phyloP scores from a whole-genome alignment of 2,888 invertebrate species.

The Zootermopsis nevadensis region DNA sequence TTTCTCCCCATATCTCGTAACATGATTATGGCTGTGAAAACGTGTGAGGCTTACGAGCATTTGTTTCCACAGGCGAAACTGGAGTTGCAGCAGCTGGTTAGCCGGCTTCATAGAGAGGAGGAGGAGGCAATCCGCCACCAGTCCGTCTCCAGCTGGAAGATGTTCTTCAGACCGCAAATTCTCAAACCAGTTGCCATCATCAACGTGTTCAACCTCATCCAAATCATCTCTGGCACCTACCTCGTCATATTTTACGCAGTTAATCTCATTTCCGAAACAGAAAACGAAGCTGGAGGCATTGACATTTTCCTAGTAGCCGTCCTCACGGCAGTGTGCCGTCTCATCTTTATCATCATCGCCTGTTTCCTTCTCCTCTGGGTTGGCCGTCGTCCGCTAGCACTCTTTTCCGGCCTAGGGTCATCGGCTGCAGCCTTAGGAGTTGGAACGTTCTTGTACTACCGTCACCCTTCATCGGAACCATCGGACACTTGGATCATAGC shows the following conservation, averaged over 20 bases:
- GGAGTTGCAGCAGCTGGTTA: slow-evolving; percentile 40
- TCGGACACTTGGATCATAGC: slow-evolving; percentile 61
- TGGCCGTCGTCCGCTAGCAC: slow-evolving; percentile 73
- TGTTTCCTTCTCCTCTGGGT: slow-evolving; percentile 74
- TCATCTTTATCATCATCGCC: slow-evolving; percentile 73
- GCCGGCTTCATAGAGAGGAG: slow-evolving; percentile 26
- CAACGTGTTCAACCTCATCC: slow-evolving; percentile 77
- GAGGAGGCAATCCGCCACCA: not conserved
- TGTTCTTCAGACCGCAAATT: slow-evolving; percentile 69
- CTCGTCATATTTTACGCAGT: slow-evolving; percentile 84
- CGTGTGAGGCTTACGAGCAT: not conserved
- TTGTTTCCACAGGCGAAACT: slow-evolving; percentile 37
- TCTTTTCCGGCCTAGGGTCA: slow-evolving; percentile 76
- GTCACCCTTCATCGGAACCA: slow-evolving; percentile 50
- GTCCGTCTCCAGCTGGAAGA: not conserved
- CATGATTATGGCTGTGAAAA: too few species aligned
- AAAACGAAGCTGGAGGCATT: slow-evolving; percentile 27
- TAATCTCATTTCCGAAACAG: slow-evolving; percentile 68
- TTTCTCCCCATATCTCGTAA: too few species aligned
- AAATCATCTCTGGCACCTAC: slow-evolving; percentile 80
- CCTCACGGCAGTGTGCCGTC: slow-evolving; percentile 75
- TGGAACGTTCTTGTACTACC: slow-evolving; percentile 66
- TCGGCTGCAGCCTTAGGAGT: slow-evolving; percentile 73
- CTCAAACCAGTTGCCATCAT: slow-evolving; percentile 79
- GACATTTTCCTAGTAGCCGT: slow-evolving; percentile 72